phyloP scores from a whole-genome alignment of 1,140 invertebrate genomes.

The Drosophila kohkoa region DNA sequence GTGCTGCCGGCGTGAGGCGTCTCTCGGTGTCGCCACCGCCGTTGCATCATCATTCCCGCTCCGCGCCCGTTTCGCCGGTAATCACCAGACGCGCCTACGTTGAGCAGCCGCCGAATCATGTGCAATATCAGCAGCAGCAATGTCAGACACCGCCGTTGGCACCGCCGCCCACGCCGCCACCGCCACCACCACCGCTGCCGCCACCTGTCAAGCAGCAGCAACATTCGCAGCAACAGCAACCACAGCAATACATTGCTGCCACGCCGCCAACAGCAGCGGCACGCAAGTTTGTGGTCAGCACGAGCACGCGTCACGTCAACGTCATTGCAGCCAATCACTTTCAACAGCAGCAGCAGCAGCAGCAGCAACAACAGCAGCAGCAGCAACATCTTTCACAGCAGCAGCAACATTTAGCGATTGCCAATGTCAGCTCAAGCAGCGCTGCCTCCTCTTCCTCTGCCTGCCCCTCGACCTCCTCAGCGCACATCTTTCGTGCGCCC shows the following conservation, averaged over 20 bases:
- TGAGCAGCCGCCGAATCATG: conserved; percentile 23
- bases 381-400: conserved; percentile 59
- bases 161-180: conserved; percentile 48
- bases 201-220: conserved; percentile 48
- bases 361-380: conserved; percentile 48
- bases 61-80: conserved; percentile 71
- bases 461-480: conserved; percentile 41
- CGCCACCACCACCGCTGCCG: conserved; percentile 47
- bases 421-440: conserved; percentile 63
- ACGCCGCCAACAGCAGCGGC: conserved; percentile 64
- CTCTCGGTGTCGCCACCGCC: conserved; percentile 80
- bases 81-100: conserved; percentile 55
- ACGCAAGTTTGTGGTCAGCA: conserved; percentile 77
- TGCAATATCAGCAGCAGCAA: conserved; percentile 51
- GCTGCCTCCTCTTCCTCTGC: conserved; percentile 33
- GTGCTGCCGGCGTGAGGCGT: conserved; percentile 45
- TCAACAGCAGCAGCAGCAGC: conserved; percentile 68
- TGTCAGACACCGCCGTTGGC: conserved; percentile 64
- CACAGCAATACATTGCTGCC: conserved; percentile 35
- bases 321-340: conserved; percentile 72
- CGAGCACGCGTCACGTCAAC: conserved; percentile 74
- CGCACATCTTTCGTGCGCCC: conserved; percentile 80
- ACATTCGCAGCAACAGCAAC: conserved; percentile 51
- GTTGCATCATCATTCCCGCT: conserved; percentile 75
- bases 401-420: conserved; percentile 45